Conservation (phyloP, 2,797 vertebrate genomes). For the Cuculus canorus region DNA sequence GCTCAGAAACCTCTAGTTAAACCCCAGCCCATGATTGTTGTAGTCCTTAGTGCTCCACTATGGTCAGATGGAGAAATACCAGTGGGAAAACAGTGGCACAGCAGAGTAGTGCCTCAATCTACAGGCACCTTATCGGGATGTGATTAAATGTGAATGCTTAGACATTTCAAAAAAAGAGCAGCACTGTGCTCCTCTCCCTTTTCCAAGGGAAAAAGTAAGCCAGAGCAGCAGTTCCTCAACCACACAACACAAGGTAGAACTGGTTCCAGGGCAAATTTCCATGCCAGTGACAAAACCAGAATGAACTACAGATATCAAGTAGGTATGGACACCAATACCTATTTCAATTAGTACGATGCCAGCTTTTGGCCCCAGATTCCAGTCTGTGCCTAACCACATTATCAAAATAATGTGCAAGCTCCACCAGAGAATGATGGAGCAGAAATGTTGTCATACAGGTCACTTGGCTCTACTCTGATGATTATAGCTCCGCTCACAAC, state of each 20-base stretch:
- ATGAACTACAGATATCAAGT: background rate
- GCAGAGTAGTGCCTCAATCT: background rate
- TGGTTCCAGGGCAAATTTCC: background rate
- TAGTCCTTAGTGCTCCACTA: background rate
- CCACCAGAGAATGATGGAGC: background rate
- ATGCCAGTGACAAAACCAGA: background rate
- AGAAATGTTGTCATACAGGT: background rate
- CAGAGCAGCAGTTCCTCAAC: background rate
- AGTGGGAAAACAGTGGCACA: background rate
- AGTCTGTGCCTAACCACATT: background rate
- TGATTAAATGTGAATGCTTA: background rate
- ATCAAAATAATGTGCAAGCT: background rate
- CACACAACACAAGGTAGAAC: background rate
- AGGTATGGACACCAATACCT: background rate
- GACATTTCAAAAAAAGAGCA: background rate
- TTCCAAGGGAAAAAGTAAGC: background rate
- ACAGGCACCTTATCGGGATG: accelerated
- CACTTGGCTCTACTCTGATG: background rate
- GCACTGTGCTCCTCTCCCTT: background rate
- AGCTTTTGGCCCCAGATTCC: background rate
- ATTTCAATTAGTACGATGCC: background rate
- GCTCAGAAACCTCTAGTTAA: background rate
- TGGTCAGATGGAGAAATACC: background rate
- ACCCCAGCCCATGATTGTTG: accelerated
- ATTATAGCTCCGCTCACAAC: background rate